Evolutionary conservation across 2,113 vertebrate genomes (phyloP).

Genomic region (Neogale vison): DNA sequence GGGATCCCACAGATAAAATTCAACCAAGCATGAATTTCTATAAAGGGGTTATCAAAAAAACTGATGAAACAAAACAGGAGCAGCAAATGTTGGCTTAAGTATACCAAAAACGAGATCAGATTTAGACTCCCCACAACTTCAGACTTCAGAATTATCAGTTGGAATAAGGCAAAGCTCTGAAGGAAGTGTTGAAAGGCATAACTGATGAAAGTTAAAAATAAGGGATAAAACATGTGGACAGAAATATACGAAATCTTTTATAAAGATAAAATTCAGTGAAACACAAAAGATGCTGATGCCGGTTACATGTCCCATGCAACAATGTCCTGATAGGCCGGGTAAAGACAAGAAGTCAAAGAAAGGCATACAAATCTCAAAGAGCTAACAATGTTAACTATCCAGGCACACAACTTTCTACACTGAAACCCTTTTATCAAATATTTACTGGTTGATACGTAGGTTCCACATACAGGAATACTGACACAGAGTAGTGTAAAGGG

Average conservation of each 20-base stretch:
- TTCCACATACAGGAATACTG: not conserved
- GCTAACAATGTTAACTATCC: not conserved
- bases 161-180: not conserved
- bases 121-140: not conserved
- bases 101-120: not conserved
- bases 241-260: not conserved
- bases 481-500: not conserved
- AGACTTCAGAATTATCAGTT: not conserved
- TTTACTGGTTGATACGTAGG: not conserved
- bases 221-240: not conserved
- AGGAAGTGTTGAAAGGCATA: not conserved
- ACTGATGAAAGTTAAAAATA: not conserved
- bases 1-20: not conserved
- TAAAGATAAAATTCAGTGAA: not conserved
- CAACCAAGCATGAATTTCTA: not conserved
- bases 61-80: not conserved
- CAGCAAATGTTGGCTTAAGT: not conserved
- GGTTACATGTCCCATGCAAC: not conserved
- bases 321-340: not conserved
- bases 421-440: not conserved
- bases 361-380: not conserved
- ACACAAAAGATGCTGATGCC: not conserved
- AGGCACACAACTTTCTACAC: not conserved
- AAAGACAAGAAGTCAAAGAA: not conserved
- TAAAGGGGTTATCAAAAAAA: not conserved